These are phyloP conservation scores for Falco cherrug DNA, from an alignment of 2,797 vertebrate species.

Conservation along the genomic window DNA sequence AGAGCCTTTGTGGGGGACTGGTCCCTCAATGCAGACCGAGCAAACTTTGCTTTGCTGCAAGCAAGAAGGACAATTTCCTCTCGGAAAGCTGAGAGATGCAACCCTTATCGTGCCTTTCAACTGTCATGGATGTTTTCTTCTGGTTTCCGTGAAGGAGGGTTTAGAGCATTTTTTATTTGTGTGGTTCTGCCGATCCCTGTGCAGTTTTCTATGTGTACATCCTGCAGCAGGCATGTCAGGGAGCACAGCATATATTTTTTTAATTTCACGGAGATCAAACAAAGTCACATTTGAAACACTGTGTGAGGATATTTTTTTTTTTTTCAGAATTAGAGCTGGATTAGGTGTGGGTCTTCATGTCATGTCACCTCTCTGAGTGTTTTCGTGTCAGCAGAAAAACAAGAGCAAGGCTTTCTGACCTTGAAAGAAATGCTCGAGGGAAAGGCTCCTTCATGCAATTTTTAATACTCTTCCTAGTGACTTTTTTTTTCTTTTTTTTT, in stretches of 20 bases:
- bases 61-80: neutral
- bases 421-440: slow-evolving; percentile 59
- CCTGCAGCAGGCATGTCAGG: neutral
- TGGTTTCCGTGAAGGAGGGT: neutral
- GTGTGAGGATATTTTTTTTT: neutral
- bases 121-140: neutral
- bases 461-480: slow-evolving; percentile 38
- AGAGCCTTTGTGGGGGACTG: neutral
- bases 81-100: neutral
- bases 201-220: neutral
- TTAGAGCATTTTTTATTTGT: neutral
- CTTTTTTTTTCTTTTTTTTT: slow-evolving; percentile 22
- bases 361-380: neutral
- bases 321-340: slow-evolving; percentile 5
- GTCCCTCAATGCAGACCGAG: neutral
- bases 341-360: neutral
- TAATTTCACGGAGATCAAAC: neutral
- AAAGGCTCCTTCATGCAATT: slow-evolving; percentile 55
- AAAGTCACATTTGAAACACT: neutral
- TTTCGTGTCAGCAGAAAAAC: slow-evolving; percentile 52
- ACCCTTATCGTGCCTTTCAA: neutral
- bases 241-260: neutral
- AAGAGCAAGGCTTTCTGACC: slow-evolving; percentile 48
- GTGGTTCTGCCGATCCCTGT: neutral
- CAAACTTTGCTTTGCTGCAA: neutral